phyloP scores from a whole-genome alignment of 2,888 invertebrate species.

The Andrena trimmerana region DNA sequence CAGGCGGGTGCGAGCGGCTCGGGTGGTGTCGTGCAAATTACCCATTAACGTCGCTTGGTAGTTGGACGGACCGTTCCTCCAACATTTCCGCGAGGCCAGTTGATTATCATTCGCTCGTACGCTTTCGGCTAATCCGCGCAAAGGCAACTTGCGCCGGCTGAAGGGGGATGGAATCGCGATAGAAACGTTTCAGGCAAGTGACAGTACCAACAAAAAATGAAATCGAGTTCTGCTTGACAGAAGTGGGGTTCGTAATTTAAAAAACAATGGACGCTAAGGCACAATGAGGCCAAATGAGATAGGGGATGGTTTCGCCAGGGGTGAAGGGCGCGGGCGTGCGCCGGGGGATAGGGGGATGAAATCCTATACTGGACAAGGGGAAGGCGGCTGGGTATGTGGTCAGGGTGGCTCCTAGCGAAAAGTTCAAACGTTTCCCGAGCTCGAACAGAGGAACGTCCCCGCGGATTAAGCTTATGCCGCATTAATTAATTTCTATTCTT shows the following conservation, averaged over 20 bases:
- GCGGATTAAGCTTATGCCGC: conserved; percentile 58
- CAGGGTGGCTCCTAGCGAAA: conserved; percentile 77
- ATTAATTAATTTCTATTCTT: conserved; percentile 62
- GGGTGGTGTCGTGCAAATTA: conserved; percentile 46
- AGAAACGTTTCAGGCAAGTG: conserved; percentile 81
- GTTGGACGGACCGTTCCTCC: conserved; percentile 45
- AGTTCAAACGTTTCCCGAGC: conserved; percentile 77
- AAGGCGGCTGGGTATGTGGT: conserved; percentile 75
- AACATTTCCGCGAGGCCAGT: conserved; percentile 33
- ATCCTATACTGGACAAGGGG: conserved; percentile 82
- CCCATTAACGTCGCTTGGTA: conserved; percentile 52
- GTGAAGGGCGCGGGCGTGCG: conserved; percentile 74
- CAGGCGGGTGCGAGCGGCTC: background rate
- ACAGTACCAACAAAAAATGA: conserved; percentile 81
- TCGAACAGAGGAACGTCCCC: conserved; percentile 63
- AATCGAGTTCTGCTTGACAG: conserved; percentile 82
- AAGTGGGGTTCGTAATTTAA: conserved; percentile 84
- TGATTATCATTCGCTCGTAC: conserved; percentile 65
- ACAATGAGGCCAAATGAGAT: conserved; percentile 85
- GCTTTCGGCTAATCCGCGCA: conserved; percentile 57
- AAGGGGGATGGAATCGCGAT: conserved; percentile 68
- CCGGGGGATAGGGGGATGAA: conserved; percentile 77
- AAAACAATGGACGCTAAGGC: conserved; percentile 84
- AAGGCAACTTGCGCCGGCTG: conserved; percentile 52
- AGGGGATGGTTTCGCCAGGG: conserved; percentile 79